phyloP scores from a whole-genome alignment of 2,113 vertebrate species.

The Oxyura jamaicensis region DNA sequence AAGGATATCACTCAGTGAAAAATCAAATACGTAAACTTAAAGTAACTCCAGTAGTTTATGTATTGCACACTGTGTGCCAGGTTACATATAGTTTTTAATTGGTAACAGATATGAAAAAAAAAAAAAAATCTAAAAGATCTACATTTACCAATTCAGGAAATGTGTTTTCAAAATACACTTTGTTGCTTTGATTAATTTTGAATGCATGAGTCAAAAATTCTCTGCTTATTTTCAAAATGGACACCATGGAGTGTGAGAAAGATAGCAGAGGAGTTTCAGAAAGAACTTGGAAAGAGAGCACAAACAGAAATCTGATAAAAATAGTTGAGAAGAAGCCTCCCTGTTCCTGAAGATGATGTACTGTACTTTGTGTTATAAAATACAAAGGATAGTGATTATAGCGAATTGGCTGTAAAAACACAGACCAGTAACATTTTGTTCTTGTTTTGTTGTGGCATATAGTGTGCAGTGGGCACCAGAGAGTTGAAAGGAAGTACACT shows the following conservation, averaged over 20 bases:
- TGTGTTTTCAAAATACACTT: not conserved
- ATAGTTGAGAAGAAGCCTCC: not conserved
- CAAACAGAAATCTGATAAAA: constrained; percentile 42
- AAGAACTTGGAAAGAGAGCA: not conserved
- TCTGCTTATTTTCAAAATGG: not conserved
- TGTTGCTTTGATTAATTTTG: not conserved
- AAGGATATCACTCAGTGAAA: not conserved
- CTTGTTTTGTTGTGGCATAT: constrained; percentile 37
- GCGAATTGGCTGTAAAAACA: constrained; percentile 51
- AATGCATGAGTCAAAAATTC: not conserved
- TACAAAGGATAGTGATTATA: constrained; percentile 61
- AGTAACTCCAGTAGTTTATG: not conserved
- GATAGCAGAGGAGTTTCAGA: not conserved
- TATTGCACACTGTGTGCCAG: not conserved
- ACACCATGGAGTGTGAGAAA: not conserved
- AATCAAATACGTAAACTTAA: not conserved
- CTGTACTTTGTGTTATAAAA: constrained; percentile 49
- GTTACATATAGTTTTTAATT: not conserved
- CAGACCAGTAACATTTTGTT: constrained; percentile 59
- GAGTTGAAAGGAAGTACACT: constrained; percentile 15
- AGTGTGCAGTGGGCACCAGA: not conserved
- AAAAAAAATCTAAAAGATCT: not conserved
- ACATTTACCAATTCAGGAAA: not conserved
- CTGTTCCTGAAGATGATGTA: constrained; percentile 49
- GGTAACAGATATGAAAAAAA: not conserved